Percentiles rank a stretch among this genome's conserved stretches.
phyloP scores from a whole-genome alignment of 37 sponge, comb jelly and placozoan species.

The Hexactinellida sp. region DNA sequence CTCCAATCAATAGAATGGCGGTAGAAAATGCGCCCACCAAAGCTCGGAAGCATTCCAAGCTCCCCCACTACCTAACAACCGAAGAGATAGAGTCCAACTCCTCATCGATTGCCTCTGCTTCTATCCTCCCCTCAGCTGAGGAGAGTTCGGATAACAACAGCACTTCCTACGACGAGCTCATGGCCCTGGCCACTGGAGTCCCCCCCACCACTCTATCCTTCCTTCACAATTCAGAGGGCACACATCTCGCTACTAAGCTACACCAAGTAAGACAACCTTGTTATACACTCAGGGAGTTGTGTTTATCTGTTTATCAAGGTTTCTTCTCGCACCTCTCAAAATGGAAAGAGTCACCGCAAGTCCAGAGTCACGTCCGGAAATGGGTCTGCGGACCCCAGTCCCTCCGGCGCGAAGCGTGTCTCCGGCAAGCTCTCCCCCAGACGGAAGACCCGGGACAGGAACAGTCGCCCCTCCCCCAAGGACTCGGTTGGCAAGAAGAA shows the following conservation, averaged over 20 bases:
- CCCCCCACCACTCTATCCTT: background rate
- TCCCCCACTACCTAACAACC: background rate
- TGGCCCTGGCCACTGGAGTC: background rate
- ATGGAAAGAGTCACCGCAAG: background rate
- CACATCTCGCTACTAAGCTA: background rate
- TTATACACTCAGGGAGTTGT: background rate
- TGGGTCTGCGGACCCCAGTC: background rate
- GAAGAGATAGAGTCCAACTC: constrained; percentile 2
- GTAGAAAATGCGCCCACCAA: background rate
- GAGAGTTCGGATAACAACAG: constrained; percentile 15
- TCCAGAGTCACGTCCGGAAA: background rate
- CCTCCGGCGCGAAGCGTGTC: background rate
- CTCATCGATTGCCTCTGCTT: background rate
- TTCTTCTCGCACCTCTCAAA: background rate
- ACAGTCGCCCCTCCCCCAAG: background rate
- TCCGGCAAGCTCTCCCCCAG: background rate
- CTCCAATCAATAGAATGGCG: background rate
- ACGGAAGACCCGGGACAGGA: background rate
- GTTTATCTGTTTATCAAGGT: background rate
- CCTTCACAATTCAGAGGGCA: background rate
- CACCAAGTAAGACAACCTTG: background rate
- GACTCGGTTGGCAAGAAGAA: background rate
- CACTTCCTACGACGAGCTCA: background rate
- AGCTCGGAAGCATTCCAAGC: background rate
- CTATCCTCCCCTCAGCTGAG: background rate